Percentiles rank a stretch among this genome's conserved stretches.
Conservation (phyloP, 23 tunicate genomes). For the Diplosoma virens region DNA sequence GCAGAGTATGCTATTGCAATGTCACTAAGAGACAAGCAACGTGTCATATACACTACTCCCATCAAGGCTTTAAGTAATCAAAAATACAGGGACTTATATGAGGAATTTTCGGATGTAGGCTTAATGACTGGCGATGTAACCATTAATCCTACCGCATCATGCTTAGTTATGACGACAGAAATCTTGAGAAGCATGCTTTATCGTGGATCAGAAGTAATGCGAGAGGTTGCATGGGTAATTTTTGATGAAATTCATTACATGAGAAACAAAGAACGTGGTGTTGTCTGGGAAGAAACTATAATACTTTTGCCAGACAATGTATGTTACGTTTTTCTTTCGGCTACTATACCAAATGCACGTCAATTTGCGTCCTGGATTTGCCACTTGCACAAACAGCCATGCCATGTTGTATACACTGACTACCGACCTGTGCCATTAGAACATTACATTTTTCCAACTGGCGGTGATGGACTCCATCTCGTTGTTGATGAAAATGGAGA, state of each 20-base stretch:
- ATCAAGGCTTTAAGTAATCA: conserved; percentile 93
- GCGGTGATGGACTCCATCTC: conserved; percentile 91
- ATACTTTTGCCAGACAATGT: conserved; percentile 94
- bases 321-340: conserved; percentile 88
- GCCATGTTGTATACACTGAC: conserved; percentile 95
- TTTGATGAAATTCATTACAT: conserved; percentile 98
- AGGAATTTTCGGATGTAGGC: conserved; percentile 92
- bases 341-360: conserved; percentile 92
- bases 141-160: conserved; percentile 92
- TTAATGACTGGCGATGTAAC: conserved; percentile 98
- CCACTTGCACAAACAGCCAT: conserved; percentile 93
- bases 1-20: conserved; percentile 94
- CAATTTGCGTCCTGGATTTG: conserved; percentile 98
- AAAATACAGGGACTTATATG: conserved; percentile 81
- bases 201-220: conserved; percentile 92
- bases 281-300: conserved; percentile 97
- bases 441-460: conserved; percentile 95
- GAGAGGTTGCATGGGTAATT: conserved; percentile 94
- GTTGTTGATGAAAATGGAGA: conserved; percentile 88
- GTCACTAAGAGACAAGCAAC: conserved; percentile 83
- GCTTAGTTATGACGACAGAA: conserved; percentile 97
- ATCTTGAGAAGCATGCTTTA: conserved; percentile 90
- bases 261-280: conserved; percentile 94
- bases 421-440: conserved; percentile 91
- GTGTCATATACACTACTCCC: conserved; percentile 96